Conservation (phyloP, 23 tunicate genomes). For the Diplosoma virens region DNA sequence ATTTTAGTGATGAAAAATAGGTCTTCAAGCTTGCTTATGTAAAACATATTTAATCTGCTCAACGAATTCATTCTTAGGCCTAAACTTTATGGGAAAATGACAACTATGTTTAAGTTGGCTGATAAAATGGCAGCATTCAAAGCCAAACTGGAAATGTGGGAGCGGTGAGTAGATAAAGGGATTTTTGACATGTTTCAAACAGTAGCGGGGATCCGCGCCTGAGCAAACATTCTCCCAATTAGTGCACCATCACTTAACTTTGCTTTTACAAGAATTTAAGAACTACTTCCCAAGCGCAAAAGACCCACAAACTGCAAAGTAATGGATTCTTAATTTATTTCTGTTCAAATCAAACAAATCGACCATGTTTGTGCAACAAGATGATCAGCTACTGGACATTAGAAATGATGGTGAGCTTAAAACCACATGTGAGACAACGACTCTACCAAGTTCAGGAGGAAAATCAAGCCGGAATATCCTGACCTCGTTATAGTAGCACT, state of each 20-base stretch:
- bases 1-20: slow-evolving; percentile 39
- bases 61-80: background rate
- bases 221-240: slow-evolving; percentile 14
- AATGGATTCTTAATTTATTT: slow-evolving; percentile 38
- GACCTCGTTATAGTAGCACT: slow-evolving; percentile 41
- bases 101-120: slow-evolving; percentile 23
- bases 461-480: slow-evolving; percentile 44
- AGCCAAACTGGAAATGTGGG: slow-evolving; percentile 24
- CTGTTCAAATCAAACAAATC: slow-evolving; percentile 26
- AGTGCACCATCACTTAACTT: slow-evolving; percentile 15
- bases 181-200: slow-evolving; percentile 29
- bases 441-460: slow-evolving; percentile 38
- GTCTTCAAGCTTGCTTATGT: slow-evolving; percentile 58
- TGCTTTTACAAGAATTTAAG: slow-evolving; percentile 27
- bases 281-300: slow-evolving; percentile 20
- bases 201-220: slow-evolving; percentile 22
- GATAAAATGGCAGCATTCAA: slow-evolving; percentile 18
- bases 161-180: slow-evolving; percentile 1
- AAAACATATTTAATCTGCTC: slow-evolving; percentile 45
- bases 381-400: slow-evolving; percentile 42
- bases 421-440: slow-evolving; percentile 28
- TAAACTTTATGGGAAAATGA: slow-evolving; percentile 24
- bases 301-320: slow-evolving; percentile 30
- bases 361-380: slow-evolving; percentile 30
- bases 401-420: slow-evolving; percentile 37